Evolutionary conservation across 2,888 invertebrate species (phyloP).

Genomic region (Lissocephala sabroskyi): DNA sequence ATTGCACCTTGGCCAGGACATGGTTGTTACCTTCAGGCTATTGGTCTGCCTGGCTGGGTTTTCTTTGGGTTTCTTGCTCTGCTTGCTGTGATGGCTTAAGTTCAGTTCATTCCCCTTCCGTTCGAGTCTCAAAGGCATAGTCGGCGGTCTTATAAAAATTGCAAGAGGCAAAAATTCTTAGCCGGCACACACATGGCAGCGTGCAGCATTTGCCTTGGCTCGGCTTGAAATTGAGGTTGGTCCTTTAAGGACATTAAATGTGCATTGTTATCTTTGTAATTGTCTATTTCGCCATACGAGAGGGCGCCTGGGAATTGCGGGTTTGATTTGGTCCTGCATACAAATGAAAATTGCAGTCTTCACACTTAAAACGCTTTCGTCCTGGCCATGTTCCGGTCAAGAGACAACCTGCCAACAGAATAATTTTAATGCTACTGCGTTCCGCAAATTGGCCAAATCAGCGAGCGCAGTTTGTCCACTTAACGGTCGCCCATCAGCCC

Average conservation of each 20-base stretch:
- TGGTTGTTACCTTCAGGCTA: background rate
- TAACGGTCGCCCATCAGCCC: conserved; percentile 53
- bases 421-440: conserved; percentile 4
- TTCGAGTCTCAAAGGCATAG: conserved; percentile 23
- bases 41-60: background rate
- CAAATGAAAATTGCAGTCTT: no score
- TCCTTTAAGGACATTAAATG: no score
- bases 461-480: conserved; percentile 44
- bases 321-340: no score
- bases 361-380: background rate
- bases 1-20: no score
- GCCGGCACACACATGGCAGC: background rate
- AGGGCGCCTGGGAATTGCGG: no score
- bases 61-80: background rate
- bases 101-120: conserved; percentile 26
- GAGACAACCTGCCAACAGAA: no score
- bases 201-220: no score
- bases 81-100: conserved; percentile 20
- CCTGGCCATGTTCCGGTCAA: background rate
- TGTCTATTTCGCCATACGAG: no score
- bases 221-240: no score
- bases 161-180: conserved; percentile 20
- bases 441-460: conserved; percentile 54
- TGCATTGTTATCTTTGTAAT: no score
- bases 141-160: conserved; percentile 38